These are phyloP conservation scores for Pachypsylla venusta DNA, from an alignment of 1,140 invertebrate genomes.

Conservation along the genomic window DNA sequence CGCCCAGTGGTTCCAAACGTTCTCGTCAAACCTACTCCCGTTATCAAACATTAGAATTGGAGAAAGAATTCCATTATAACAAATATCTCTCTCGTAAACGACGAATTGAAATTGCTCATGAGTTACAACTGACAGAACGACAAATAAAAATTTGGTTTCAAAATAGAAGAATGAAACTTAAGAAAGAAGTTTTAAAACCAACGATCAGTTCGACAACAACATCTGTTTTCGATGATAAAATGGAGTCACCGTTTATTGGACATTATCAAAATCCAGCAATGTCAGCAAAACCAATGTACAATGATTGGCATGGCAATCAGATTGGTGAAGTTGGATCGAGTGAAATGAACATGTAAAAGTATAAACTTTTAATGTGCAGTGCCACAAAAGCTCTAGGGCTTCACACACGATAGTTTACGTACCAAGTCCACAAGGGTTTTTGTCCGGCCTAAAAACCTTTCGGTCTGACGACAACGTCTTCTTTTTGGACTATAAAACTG, in stretches of 20 bases:
- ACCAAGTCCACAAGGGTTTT: no score
- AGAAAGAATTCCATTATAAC: conserved; percentile 98
- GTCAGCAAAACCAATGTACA: background rate
- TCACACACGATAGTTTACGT: no score
- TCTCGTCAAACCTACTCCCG: conserved; percentile 60
- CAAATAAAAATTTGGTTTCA: conserved; percentile 99
- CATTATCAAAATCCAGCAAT: background rate
- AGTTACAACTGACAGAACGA: conserved; percentile 85
- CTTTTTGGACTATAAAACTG: no score
- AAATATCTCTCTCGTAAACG: conserved; percentile 92
- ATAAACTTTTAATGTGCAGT: no score
- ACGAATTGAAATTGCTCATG: conserved; percentile 94
- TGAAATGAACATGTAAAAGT: background rate
- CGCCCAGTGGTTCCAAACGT: background rate
- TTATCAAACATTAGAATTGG: conserved; percentile 90
- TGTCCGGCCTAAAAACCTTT: no score
- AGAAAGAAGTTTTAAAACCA: conserved; percentile 7
- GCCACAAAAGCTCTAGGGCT: no score
- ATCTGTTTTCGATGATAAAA: background rate
- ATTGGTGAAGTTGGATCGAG: conserved; percentile 1
- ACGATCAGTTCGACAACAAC: background rate
- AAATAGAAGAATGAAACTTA: conserved; percentile 84
- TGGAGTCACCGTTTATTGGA: background rate
- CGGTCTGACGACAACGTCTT: no score
- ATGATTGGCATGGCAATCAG: background rate